Evolutionary conservation across 64 coral and sea anemone genomes (phyloP).

Genomic region (Actinia tenebrosa): DNA sequence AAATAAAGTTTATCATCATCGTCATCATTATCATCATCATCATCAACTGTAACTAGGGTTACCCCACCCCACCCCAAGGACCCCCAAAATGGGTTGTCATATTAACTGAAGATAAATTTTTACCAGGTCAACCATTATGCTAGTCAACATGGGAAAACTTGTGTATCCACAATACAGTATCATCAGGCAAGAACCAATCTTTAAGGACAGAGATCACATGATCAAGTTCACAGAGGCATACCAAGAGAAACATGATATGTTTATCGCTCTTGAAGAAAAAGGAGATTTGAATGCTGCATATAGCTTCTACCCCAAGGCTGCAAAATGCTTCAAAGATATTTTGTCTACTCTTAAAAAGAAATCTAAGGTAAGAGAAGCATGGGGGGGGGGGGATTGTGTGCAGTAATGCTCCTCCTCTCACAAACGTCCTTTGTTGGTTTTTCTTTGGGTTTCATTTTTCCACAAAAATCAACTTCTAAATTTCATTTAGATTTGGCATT

Average conservation of each 20-base stretch:
- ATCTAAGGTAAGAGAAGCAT: not conserved
- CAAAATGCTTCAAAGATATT: slow-evolving; percentile 36
- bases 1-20: too few species aligned
- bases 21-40: too few species aligned
- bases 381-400: too few species aligned
- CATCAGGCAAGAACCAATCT: slow-evolving; percentile 50
- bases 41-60: too few species aligned
- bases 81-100: too few species aligned
- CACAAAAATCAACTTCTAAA: too few species aligned
- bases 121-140: slow-evolving; percentile 63
- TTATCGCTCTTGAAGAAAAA: slow-evolving; percentile 47
- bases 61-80: too few species aligned
- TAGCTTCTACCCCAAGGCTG: slow-evolving; percentile 64
- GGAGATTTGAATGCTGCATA: slow-evolving; percentile 49
- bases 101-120: not conserved
- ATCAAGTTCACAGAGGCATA: slow-evolving; percentile 57
- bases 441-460: too few species aligned
- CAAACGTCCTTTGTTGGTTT: too few species aligned
- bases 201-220: slow-evolving; percentile 54
- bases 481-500: too few species aligned
- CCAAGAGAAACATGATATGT: slow-evolving; percentile 82
- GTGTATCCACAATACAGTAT: slow-evolving; percentile 65
- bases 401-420: too few species aligned
- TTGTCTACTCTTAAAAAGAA: slow-evolving; percentile 21
- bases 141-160: slow-evolving; percentile 66